A percentile compares a stretch with the other conserved stretches of the same genome.
Evolutionary conservation across 1,140 invertebrate species (phyloP).

Genomic region (Tetramorium parvispinum): DNA sequence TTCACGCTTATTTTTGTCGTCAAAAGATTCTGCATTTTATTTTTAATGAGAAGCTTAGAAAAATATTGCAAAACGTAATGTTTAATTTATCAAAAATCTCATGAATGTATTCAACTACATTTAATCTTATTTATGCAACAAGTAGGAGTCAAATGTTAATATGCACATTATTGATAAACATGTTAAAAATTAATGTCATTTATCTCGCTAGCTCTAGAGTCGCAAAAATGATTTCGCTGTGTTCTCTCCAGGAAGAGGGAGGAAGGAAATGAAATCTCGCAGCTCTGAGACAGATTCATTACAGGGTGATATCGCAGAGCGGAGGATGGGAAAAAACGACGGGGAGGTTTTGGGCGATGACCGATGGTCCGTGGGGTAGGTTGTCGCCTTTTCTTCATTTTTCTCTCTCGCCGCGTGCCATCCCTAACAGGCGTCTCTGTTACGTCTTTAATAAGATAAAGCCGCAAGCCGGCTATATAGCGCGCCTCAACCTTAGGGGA

Average conservation of each 20-base stretch:
- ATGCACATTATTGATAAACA: background rate
- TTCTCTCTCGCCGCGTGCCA: constrained; percentile 67
- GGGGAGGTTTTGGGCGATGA: constrained; percentile 74
- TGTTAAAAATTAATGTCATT: constrained; percentile 14
- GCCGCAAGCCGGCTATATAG: constrained; percentile 61
- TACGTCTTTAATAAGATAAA: constrained; percentile 75
- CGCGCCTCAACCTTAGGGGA: background rate
- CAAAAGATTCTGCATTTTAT: background rate
- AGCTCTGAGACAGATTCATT: constrained; percentile 73
- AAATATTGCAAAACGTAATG: background rate
- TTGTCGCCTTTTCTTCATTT: constrained; percentile 80
- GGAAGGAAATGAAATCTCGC: constrained; percentile 71
- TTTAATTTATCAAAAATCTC: background rate
- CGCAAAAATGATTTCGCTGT: constrained; percentile 57
- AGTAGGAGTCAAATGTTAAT: background rate
- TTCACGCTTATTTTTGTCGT: background rate
- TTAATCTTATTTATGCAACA: background rate
- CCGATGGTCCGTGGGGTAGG: constrained; percentile 81
- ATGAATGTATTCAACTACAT: background rate
- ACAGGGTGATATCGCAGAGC: constrained; percentile 62
- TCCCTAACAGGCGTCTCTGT: constrained; percentile 34
- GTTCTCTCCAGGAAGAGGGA: background rate
- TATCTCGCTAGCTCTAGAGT: constrained; percentile 16
- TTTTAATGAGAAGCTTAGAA: background rate
- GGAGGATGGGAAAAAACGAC: constrained; percentile 45